phyloP scores from a whole-genome alignment of 2,797 vertebrate species.

The Erethizon dorsatum region DNA sequence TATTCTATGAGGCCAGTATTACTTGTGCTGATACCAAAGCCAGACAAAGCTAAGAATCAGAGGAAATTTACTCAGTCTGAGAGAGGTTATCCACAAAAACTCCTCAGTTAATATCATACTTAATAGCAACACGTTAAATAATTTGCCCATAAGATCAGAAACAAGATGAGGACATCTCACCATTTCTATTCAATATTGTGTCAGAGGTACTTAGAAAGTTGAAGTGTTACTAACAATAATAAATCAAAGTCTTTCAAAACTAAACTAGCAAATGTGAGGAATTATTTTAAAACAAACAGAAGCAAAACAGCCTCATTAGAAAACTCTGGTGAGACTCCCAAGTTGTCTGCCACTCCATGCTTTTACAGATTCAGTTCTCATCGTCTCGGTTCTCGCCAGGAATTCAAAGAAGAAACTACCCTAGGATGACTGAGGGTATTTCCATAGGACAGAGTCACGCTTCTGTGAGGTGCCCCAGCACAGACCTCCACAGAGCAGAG shows the following conservation, averaged over 20 bases:
- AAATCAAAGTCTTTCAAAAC: neutral
- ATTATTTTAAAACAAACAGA: conserved; percentile 52
- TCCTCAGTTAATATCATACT: neutral
- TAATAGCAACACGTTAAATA: neutral
- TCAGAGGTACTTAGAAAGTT: conserved; percentile 37
- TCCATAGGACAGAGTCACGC: neutral
- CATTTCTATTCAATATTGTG: neutral
- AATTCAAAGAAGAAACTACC: neutral
- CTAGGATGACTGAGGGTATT: neutral
- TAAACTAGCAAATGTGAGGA: neutral
- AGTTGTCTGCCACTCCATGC: neutral
- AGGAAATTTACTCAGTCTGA: neutral
- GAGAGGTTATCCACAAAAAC: neutral
- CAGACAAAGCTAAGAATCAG: conserved; percentile 1
- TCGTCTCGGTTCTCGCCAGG: neutral
- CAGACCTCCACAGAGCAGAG: conserved; percentile 38
- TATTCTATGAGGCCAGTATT: neutral
- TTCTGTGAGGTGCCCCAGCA: neutral
- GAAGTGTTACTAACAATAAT: neutral
- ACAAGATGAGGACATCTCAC: neutral
- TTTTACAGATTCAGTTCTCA: neutral
- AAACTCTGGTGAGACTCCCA: neutral
- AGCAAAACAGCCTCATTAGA: neutral
- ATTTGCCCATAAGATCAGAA: neutral
- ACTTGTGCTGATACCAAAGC: neutral